Percentiles rank a stretch among this genome's conserved stretches.
Evolutionary conservation across 2,888 invertebrate genomes (phyloP).

Genomic region (Conomelus anceps): DNA sequence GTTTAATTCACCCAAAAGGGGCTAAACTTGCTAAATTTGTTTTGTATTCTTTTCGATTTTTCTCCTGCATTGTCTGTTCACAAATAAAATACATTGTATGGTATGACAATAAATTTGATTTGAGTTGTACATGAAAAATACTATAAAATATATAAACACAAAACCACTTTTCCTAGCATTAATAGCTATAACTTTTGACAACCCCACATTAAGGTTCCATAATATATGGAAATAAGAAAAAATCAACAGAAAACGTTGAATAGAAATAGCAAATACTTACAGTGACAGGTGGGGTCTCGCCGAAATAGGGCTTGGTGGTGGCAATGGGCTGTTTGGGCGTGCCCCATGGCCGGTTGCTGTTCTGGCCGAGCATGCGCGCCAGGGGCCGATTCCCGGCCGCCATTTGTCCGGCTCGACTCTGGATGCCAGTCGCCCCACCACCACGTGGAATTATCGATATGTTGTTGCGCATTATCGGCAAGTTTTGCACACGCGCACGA

Average conservation of each 20-base stretch:
- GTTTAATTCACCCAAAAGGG: no score
- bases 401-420: background rate
- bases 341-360: slow-evolving; percentile 13
- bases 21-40: no score
- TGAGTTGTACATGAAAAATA: no score
- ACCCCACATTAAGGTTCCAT: background rate
- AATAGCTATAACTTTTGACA: background rate
- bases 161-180: no score
- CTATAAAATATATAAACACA: no score
- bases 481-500: slow-evolving; percentile 21
- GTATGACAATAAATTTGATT: no score
- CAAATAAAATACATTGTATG: no score
- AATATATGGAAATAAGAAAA: background rate
- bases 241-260: no score
- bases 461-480: slow-evolving; percentile 40
- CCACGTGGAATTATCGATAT: slow-evolving; percentile 43
- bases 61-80: no score
- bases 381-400: slow-evolving; percentile 12
- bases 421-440: slow-evolving; percentile 17
- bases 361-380: slow-evolving; percentile 16
- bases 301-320: slow-evolving; percentile 25
- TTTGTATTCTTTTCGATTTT: no score
- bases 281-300: slow-evolving; percentile 24
- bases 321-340: slow-evolving; percentile 22
- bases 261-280: background rate